phyloP scores from a whole-genome alignment of 2,797 vertebrate genomes.

The Enteromius treurensis region DNA sequence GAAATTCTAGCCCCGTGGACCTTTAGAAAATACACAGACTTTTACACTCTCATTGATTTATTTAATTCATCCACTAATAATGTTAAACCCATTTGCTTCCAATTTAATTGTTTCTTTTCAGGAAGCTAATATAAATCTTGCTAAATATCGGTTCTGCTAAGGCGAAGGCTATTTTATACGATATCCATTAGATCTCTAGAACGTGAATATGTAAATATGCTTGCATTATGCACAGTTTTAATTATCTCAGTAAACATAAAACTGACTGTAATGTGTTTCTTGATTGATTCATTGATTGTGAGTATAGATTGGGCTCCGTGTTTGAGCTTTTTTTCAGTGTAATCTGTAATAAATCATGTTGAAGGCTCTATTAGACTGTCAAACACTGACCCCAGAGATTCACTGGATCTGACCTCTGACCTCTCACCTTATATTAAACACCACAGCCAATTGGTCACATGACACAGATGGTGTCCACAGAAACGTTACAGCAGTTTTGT shows the following conservation, averaged over 20 bases:
- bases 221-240: background rate
- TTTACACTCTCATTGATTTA: background rate
- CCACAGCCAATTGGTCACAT: background rate
- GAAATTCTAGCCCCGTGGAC: background rate
- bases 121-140: background rate
- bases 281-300: background rate
- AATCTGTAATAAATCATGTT: background rate
- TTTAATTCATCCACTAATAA: slow-evolving; percentile 1
- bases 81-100: background rate
- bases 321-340: background rate
- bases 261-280: background rate
- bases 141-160: background rate
- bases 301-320: background rate
- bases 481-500: background rate
- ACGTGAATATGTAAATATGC: background rate
- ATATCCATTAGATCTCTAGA: background rate
- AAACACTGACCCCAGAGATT: slow-evolving; percentile 8
- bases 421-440: background rate
- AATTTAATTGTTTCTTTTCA: background rate
- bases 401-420: background rate
- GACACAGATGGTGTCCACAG: background rate
- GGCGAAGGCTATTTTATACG: background rate
- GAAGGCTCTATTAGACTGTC: slow-evolving; percentile 13
- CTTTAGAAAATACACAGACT: background rate
- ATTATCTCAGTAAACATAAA: background rate